Base-by-base conservation (phyloP, 2,888 invertebrate species). In the Synergus umbraculus region DNA sequence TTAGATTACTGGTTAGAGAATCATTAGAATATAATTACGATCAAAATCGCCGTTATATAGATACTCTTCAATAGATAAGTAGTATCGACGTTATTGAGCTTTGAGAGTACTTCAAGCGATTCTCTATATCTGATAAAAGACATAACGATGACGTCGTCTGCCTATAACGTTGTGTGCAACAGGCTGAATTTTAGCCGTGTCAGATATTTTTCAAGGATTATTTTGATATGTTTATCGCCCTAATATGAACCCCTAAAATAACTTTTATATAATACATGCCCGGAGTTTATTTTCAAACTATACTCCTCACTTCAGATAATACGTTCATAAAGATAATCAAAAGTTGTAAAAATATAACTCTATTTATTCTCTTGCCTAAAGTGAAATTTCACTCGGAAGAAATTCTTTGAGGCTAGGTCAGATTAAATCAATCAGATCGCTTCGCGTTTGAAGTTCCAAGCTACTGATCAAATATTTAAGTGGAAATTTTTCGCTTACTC, bases 61-160 rank as follows among this genome's bases (percentile, higher is more conserved):
- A n/a, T 10, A 1, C 22, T 69, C 37, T 54, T 15, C 22, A 13
- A 46, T 13, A 49, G 13, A 69, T 44, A 44, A 44, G 29, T 69
- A 46, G 13, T 69, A 69, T 69, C 49, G 69, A 54, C n/a, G 37
- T 37, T 54, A 67, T 67, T 41, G 22, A 5, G 46, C 44, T 46
- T 67, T 44, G 15, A 73, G 49, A 22, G 49, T 29, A 15, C 69
- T 54, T 73, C 37, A 10, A 54, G 9, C 54, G 69, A 73, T 54
- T 73, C 69, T 49, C 69, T 54, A 73, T 73, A 73, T 73, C 49
- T 54, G 69, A 73, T 73, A 54, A 54, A 2, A 73, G n/a, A 13
- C 49, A 37, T 37, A 37, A n/a, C 22, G 18, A 22, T 22, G 54
- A 73, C 44, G 67, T 37, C 46, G 54, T 9, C 69, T 10, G 22